Evolutionary conservation across 1,140 invertebrate genomes (phyloP), one percentile per base, ranked within the genome.

Genomic region (Solenopsis invicta): DNA sequence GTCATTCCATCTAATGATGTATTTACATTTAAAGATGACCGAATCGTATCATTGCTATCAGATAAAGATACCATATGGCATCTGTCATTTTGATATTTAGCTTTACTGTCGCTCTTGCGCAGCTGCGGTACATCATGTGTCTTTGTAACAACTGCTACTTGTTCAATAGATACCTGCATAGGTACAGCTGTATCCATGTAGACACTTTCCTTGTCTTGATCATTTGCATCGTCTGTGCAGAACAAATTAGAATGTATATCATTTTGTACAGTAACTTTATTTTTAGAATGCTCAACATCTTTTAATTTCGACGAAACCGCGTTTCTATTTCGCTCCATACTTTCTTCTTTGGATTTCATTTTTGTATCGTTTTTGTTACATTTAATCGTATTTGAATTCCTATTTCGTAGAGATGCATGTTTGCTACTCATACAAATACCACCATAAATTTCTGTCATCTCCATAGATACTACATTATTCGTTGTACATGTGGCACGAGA

Each of bases 1-100:
- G 13, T 77, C 21, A 86, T 61, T n/a, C 4, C 13, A 87, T 94
- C 91, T 2, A 93, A 6, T 29, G 92, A 93, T 21, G 91, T 93
- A 34, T 94, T 95, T 8, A 93, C 93, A 85, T 92, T 90, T 21
- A 94, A 76, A 21, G 93, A 94, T 13, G 84, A 91, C 37, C 85
- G 72, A 48, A 61, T 48, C n/a, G 82, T 88, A 34, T 78, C 54
- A 41, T n/a, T 41, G 29, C 13, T 75, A 48, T 87, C 21, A 24
- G 61, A 62, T 2, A 61, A 16, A 52, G 6, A 18, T 45, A 21
- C n/a, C 4, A 8, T 78, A 67, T 6, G 0, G n/a, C 29, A 24
- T 29, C 8, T 64, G 1, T 72, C 6, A 3, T 24, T 54, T 61
- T 71, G 52, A 50, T n/a, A 41, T 59, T 48, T 69, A 24, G 18